These are phyloP conservation scores for Malacosoma neustria DNA, from an alignment of 2,888 invertebrate genomes.

Conservation along the genomic window DNA sequence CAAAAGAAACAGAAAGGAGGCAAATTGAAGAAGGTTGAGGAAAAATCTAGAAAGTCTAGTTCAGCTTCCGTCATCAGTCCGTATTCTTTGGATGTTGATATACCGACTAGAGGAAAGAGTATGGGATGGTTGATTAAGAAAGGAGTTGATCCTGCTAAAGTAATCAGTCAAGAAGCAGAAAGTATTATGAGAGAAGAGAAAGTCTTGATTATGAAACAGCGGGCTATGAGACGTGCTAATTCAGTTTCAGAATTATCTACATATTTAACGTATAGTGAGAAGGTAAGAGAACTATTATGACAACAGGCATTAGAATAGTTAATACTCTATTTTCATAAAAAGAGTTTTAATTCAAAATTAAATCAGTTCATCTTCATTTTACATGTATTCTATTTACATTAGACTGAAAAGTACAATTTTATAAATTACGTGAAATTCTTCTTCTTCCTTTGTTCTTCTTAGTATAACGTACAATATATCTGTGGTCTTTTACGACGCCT, in stretches of 20 bases:
- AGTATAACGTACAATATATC: too few species aligned
- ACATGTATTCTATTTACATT: too few species aligned
- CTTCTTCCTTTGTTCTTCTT: too few species aligned
- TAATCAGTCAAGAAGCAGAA: conserved; percentile 45
- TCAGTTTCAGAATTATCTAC: conserved; percentile 86
- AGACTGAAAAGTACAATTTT: too few species aligned
- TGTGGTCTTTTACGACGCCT: too few species aligned
- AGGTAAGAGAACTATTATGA: too few species aligned
- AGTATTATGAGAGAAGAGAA: conserved; percentile 37
- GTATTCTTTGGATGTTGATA: conserved; percentile 50
- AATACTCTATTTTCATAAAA: too few species aligned
- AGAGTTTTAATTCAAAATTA: too few species aligned
- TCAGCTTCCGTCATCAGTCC: conserved; percentile 64
- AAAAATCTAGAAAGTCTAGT: conserved; percentile 62
- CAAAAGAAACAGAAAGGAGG: conserved; percentile 68
- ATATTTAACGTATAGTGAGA: conserved; percentile 80
- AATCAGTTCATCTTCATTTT: too few species aligned
- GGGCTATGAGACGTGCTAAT: conserved; percentile 40
- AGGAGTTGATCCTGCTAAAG: conserved; percentile 43
- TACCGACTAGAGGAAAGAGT: conserved; percentile 39
- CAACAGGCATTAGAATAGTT: too few species aligned
- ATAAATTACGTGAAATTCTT: too few species aligned
- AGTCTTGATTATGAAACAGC: conserved; percentile 11
- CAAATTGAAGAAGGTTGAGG: conserved; percentile 38
- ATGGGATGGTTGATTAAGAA: conserved; percentile 45